Conservation (phyloP, 2,888 invertebrate species). For the Linyphia triangularis region DNA sequence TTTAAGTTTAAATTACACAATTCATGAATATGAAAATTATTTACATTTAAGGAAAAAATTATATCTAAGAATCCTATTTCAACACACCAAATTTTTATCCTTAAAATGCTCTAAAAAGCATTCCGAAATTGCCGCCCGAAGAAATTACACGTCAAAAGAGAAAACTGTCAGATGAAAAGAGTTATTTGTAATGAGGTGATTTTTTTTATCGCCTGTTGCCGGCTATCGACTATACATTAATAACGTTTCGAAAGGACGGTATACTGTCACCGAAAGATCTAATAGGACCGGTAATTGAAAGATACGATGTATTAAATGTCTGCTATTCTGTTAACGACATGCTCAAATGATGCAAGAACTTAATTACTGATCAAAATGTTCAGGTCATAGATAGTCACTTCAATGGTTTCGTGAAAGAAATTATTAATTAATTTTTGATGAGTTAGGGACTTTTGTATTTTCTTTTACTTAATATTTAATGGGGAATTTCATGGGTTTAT, state of each 20-base stretch:
- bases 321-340: slow-evolving; percentile 56
- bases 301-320: slow-evolving; percentile 53
- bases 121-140: slow-evolving; percentile 12
- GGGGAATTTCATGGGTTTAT: no score
- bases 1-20: no score
- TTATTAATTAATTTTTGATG: slow-evolving; percentile 67
- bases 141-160: slow-evolving; percentile 1
- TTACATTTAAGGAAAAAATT: no score
- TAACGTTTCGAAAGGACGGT: slow-evolving; percentile 29
- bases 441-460: neutral
- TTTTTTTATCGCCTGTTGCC: slow-evolving; percentile 12
- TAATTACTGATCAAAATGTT: slow-evolving; percentile 57
- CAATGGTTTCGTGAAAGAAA: slow-evolving; percentile 45
- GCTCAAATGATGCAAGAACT: slow-evolving; percentile 43
- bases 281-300: slow-evolving; percentile 56
- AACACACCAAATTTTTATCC: no score
- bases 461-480: neutral
- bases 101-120: slow-evolving; percentile 8
- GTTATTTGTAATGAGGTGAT: slow-evolving; percentile 36
- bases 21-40: no score
- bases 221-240: slow-evolving; percentile 65
- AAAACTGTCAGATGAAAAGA: neutral
- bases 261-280: slow-evolving; percentile 22
- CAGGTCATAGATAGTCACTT: slow-evolving; percentile 26
- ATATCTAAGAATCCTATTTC: no score